Percentiles rank a stretch among this genome's conserved stretches.
Evolutionary conservation across 2,113 vertebrate genomes (phyloP).

Genomic region (Lophius piscatorius): DNA sequence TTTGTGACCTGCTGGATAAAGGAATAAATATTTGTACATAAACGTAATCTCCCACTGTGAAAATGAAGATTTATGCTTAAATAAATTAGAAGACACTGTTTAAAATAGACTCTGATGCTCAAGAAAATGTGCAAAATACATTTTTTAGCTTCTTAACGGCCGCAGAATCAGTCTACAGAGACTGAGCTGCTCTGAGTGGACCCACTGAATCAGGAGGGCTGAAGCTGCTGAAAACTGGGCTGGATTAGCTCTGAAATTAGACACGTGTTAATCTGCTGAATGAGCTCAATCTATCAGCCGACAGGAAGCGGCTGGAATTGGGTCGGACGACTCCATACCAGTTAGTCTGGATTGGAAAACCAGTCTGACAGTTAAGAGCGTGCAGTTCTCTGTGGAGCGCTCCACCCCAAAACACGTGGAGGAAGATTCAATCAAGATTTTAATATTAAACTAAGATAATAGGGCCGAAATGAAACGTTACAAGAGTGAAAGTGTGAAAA

Average conservation of each 20-base stretch:
- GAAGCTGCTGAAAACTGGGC: neutral
- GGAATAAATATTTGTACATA: too few relatives aligned
- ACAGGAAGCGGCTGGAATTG: slow-evolving; percentile 21
- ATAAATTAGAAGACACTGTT: too few relatives aligned
- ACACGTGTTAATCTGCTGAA: slow-evolving; percentile 50
- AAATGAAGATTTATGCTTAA: too few relatives aligned
- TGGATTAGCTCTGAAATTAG: slow-evolving; percentile 56
- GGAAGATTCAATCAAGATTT: neutral
- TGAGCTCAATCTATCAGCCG: slow-evolving; percentile 12
- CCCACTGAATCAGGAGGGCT: slow-evolving; percentile 11
- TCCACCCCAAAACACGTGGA: neutral
- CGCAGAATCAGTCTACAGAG: neutral
- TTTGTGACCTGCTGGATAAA: too few relatives aligned
- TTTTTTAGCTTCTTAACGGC: neutral
- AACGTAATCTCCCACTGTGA: too few relatives aligned
- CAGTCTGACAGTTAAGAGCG: neutral
- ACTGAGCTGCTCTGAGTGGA: neutral
- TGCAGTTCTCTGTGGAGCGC: neutral
- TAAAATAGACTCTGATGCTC: too few relatives aligned
- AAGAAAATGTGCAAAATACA: neutral
- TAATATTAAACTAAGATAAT: too few relatives aligned
- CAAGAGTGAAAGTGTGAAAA: too few relatives aligned
- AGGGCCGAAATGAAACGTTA: neutral
- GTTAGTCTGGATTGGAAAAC: slow-evolving; percentile 1
- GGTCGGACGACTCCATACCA: neutral